Percentiles rank a stretch among this genome's conserved stretches.
Conservation (phyloP, 2,797 vertebrate species). For the Characodon lateralis region DNA sequence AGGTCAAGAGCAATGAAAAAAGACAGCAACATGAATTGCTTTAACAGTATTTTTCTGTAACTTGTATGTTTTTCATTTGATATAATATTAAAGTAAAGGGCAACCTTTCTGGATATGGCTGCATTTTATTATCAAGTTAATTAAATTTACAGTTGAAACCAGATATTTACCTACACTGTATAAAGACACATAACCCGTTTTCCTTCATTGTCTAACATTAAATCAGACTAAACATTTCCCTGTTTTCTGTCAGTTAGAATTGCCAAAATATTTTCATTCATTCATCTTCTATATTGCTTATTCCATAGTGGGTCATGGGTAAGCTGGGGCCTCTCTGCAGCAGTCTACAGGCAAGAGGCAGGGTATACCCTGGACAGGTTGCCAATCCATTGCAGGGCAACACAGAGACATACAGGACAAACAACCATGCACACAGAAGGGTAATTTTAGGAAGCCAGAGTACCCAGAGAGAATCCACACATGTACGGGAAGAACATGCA, state of each 20-base stretch:
- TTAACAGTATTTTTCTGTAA: slow-evolving; percentile 5
- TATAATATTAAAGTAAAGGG: neutral
- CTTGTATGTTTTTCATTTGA: neutral
- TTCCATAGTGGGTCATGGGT: no score
- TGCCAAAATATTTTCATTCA: neutral
- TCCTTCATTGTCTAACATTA: neutral
- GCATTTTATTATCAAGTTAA: neutral
- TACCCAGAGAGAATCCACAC: no score
- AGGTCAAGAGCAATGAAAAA: neutral
- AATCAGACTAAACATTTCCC: neutral
- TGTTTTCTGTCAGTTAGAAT: neutral
- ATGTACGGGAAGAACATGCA: no score
- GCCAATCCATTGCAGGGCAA: no score
- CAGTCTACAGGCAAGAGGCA: no score
- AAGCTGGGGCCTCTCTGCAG: no score
- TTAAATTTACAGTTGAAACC: neutral
- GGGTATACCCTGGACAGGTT: no score
- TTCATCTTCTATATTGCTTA: no score
- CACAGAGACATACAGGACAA: no score
- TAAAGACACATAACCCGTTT: neutral
- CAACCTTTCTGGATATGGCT: slow-evolving; percentile 9
- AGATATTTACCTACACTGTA: neutral
- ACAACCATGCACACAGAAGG: no score
- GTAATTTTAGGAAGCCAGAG: no score
- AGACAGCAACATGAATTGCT: slow-evolving; percentile 11